phyloP scores from a whole-genome alignment of 2,888 invertebrate species.

The Eledone cirrhosa region DNA sequence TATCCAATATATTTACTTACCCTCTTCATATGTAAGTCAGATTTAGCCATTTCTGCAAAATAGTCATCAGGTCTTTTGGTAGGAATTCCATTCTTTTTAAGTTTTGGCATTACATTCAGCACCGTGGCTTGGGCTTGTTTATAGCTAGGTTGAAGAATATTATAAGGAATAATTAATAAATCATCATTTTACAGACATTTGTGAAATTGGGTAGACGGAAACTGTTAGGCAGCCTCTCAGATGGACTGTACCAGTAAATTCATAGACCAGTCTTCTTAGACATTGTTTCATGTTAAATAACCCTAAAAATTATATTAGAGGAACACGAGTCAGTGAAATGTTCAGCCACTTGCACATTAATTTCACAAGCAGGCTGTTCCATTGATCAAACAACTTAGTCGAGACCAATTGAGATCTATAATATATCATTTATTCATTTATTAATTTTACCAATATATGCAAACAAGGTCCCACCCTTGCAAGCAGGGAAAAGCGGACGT shows the following conservation, averaged over 20 bases:
- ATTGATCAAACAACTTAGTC: too few relatives aligned
- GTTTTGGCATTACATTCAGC: constrained; percentile 78
- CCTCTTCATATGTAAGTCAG: constrained; percentile 97
- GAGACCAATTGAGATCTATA: too few relatives aligned
- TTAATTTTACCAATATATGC: too few relatives aligned
- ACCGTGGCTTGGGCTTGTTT: constrained; percentile 79
- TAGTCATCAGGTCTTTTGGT: constrained; percentile 94
- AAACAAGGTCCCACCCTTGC: too few relatives aligned
- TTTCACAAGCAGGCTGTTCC: too few relatives aligned
- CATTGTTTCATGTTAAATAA: background rate
- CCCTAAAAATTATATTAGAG: background rate
- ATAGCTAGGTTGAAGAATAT: constrained; percentile 56
- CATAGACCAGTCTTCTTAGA: background rate
- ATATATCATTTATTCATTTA: too few relatives aligned
- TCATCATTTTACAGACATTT: background rate
- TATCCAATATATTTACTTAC: constrained; percentile 55
- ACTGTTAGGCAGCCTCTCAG: too few relatives aligned
- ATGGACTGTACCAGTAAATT: too few relatives aligned
- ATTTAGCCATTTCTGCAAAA: constrained; percentile 98
- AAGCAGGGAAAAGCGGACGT: too few relatives aligned
- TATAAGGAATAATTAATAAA: constrained; percentile 29
- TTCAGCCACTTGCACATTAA: background rate
- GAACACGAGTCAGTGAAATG: background rate
- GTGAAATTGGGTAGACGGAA: background rate
- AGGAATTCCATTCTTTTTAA: constrained; percentile 79